Evolutionary conservation across 2,888 invertebrate genomes (phyloP).

Genomic region (Rugalucina vietnamica): DNA sequence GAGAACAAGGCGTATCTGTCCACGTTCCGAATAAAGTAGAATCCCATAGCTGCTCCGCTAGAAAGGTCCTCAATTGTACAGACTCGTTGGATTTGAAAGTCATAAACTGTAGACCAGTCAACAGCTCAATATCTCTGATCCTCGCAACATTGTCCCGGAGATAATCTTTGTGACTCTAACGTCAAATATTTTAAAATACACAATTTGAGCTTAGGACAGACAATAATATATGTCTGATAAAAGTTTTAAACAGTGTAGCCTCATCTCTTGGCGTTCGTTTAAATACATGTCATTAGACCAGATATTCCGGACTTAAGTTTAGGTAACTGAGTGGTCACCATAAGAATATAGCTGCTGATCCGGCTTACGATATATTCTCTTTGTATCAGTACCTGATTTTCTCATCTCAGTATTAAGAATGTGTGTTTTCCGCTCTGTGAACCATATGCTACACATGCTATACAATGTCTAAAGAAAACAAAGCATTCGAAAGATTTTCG

Average conservation of each 20-base stretch:
- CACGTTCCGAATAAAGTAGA: conserved; percentile 25
- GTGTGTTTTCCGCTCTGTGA: no score
- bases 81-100: conserved; percentile 36
- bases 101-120: conserved; percentile 75
- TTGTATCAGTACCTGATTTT: neutral
- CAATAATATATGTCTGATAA: neutral
- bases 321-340: neutral
- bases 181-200: neutral
- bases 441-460: no score
- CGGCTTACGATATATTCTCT: neutral
- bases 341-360: neutral
- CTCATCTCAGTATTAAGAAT: no score
- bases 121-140: conserved; percentile 75
- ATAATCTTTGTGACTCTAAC: conserved; percentile 46
- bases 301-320: no score
- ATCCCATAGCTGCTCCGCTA: conserved; percentile 65
- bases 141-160: conserved; percentile 76
- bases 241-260: neutral
- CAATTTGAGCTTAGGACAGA: no score
- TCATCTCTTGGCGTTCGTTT: neutral
- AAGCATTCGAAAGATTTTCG: no score
- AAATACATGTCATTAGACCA: no score
- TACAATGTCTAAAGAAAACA: no score
- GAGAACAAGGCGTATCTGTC: conserved; percentile 44
- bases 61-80: conserved; percentile 61